Percentiles rank a stretch among this genome's conserved stretches.
Evolutionary conservation across 2,797 vertebrate genomes (phyloP).

Genomic region (Helicolenus hilgendorfi): DNA sequence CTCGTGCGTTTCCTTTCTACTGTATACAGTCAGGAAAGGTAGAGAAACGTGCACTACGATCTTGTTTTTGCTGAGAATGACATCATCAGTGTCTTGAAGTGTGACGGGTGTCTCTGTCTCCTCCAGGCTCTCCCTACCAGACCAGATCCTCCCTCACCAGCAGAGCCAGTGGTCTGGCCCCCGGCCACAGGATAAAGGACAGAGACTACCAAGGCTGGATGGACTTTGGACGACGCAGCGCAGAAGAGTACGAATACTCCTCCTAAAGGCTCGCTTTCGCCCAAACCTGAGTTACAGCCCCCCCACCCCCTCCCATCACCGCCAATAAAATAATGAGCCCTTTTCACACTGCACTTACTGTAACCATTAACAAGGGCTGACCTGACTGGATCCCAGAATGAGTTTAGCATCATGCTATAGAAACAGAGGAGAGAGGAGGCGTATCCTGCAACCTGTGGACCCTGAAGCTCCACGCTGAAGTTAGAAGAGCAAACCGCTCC

Average conservation of each 20-base stretch:
- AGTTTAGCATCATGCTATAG: not conserved
- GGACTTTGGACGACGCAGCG: conserved; percentile 97
- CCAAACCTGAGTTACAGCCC: not conserved
- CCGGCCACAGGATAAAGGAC: conserved; percentile 96
- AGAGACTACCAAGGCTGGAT: conserved; percentile 99
- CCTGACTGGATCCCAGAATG: conserved; percentile 1
- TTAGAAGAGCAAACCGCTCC: not conserved
- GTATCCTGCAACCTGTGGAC: not conserved
- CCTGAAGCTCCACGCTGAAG: not conserved
- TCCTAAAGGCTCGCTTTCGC: conserved; percentile 84
- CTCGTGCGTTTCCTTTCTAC: not conserved
- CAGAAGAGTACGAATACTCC: conserved; percentile 96
- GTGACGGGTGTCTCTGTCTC: not conserved
- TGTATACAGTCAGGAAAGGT: not conserved
- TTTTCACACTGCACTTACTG: conserved; percentile 68
- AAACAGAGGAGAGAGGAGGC: not conserved
- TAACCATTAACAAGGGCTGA: conserved; percentile 37
- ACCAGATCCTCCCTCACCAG: conserved; percentile 89
- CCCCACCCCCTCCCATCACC: not conserved
- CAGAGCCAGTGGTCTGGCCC: conserved; percentile 89
- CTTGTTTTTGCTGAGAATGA: not conserved
- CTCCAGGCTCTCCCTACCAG: conserved; percentile 68
- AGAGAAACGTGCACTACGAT: not conserved
- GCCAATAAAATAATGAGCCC: conserved; percentile 49
- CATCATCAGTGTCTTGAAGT: not conserved